Conservation (phyloP, 2,113 vertebrate genomes). For the Daphoenositta chrysoptera region DNA sequence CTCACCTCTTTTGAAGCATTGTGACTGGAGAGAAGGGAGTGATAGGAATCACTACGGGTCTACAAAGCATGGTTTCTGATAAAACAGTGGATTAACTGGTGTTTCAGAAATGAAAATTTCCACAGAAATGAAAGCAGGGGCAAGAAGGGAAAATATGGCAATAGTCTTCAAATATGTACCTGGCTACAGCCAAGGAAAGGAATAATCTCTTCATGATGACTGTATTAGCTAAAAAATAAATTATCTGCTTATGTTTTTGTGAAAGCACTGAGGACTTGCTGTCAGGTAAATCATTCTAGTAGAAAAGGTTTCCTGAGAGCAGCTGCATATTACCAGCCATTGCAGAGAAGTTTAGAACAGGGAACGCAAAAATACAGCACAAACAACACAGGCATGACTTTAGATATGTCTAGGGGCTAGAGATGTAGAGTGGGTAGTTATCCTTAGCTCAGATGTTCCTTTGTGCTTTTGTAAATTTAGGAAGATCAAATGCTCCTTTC, state of each 20-base stretch:
- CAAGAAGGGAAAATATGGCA: not conserved
- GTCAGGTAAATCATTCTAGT: not conserved
- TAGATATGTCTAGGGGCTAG: not conserved
- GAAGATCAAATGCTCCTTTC: not conserved
- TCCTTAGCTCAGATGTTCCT: not conserved
- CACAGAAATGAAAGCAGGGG: not conserved
- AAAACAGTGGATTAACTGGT: not conserved
- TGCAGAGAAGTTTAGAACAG: not conserved
- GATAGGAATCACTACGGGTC: not conserved
- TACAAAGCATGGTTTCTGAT: not conserved
- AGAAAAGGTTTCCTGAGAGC: not conserved
- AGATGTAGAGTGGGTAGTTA: not conserved
- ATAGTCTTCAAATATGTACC: not conserved
- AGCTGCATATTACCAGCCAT: not conserved
- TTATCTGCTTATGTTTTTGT: accelerated
- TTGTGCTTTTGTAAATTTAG: not conserved
- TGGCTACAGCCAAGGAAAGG: not conserved
- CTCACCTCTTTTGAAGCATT: not conserved
- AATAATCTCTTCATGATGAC: not conserved
- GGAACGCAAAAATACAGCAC: not conserved
- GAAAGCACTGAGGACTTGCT: not conserved
- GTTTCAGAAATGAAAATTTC: too few relatives aligned
- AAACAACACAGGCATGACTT: accelerated
- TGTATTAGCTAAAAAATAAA: not conserved
- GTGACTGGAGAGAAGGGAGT: not conserved